Evolutionary conservation across 2,797 vertebrate genomes (phyloP), one percentile per base, ranked within the genome.

Genomic region (Staurois parvus): DNA sequence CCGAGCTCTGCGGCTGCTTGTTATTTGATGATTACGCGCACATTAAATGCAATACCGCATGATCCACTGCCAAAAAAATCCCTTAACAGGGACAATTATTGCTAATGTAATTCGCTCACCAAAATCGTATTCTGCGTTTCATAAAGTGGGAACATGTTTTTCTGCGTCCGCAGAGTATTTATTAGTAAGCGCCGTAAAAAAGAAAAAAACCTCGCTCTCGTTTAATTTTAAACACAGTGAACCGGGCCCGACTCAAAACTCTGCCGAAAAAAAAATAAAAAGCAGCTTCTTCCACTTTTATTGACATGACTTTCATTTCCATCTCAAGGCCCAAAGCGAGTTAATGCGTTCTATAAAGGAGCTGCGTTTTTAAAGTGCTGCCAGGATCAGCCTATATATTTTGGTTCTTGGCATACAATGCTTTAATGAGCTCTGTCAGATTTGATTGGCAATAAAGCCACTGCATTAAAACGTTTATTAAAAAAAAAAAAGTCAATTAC

Each of bases 81-180:
- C 74, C 80, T 83, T 86, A 77, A 73, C 79, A 40, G 80, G 74
- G 29, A 79, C 85, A 83, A 83, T 86, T 86, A 83, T 86, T 78
- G 85, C 74, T 83, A 83, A 83, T 86, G 80, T 83, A 66, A 86
- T 73, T 83, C 85, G 30, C 76, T 86, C 56, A 78, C 79, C 74
- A 83, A 83, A 83, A 83, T 62, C 59, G 76, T 83, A 79, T 87
- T 75, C 42, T 34, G 75, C 76, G 77, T 84, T 87, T 84, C 85
- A 87, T 87, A 83, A 87, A 87, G 85, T 84, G 85, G 85, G 76
- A 87, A 87, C 85, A 87, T 84, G 85, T 79, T 87, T n/a, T 83
- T 76, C 62, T 74, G 28, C 29, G 81, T 87, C 85, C 80, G 56
- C 52, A 42, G 85, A 84, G 81, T 79, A 84, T 83, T 87, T 87